A percentile compares a stretch with the other conserved stretches of the same genome.
These are phyloP conservation scores for Colossoma macropomum DNA, from an alignment of 2,113 vertebrate genomes.

Conservation along the genomic window DNA sequence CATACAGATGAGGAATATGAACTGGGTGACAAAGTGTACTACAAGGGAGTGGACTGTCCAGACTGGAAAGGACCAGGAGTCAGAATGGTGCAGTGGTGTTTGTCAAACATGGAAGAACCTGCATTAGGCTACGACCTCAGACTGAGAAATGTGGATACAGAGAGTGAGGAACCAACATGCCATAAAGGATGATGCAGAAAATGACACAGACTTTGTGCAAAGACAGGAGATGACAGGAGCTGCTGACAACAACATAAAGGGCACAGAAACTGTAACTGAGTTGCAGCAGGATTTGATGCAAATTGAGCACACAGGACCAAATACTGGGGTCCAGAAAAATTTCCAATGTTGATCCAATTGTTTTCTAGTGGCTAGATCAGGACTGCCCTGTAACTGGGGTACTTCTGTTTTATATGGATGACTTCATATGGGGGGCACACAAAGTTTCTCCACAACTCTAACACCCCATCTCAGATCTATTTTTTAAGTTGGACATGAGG, in stretches of 20 bases:
- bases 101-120: too few species aligned
- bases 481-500: too few species aligned
- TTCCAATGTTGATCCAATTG: too few species aligned
- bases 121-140: slow-evolving; percentile 28
- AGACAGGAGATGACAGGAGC: not conserved
- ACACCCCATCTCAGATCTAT: too few species aligned
- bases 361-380: too few species aligned
- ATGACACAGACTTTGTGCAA: not conserved
- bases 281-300: not conserved
- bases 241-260: not conserved
- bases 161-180: not conserved
- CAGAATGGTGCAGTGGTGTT: slow-evolving; percentile 54
- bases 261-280: not conserved
- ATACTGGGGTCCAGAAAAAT: too few species aligned
- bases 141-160: slow-evolving; percentile 20
- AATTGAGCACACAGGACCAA: too few species aligned
- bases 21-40: slow-evolving; percentile 7
- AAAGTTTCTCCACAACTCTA: too few species aligned
- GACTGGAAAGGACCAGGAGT: slow-evolving; percentile 56
- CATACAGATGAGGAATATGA: slow-evolving; percentile 44
- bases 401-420: too few species aligned
- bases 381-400: too few species aligned
- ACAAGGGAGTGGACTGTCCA: slow-evolving; percentile 23
- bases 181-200: not conserved
- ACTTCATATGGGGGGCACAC: too few species aligned